A percentile compares a stretch with the other conserved stretches of the same genome.
These are phyloP conservation scores for Falco columbarius DNA, from an alignment of 2,797 vertebrate genomes.

Conservation along the genomic window DNA sequence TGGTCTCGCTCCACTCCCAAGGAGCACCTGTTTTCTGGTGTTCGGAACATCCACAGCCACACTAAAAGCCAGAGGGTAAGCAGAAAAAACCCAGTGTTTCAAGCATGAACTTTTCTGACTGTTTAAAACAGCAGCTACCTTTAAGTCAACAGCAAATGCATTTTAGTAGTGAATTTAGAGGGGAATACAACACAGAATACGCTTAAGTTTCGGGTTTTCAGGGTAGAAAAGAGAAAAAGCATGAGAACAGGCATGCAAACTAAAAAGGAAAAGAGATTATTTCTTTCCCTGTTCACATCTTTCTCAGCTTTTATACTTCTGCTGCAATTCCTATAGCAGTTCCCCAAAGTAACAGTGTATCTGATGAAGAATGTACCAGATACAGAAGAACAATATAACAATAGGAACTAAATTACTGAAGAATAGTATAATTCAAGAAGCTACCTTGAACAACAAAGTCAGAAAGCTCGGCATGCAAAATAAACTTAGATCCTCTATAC, in stretches of 20 bases:
- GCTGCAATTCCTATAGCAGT: not conserved
- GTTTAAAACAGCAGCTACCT: not conserved
- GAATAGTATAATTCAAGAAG: not conserved
- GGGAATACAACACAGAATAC: not conserved
- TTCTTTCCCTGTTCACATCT: not conserved
- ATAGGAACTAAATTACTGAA: not conserved
- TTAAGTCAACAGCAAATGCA: not conserved
- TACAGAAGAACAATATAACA: not conserved
- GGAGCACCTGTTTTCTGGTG: fast-evolving
- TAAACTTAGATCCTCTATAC: not conserved
- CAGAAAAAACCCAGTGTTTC: not conserved
- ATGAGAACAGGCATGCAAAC: not conserved
- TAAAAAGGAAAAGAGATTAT: not conserved
- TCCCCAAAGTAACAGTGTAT: not conserved
- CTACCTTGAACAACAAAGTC: not conserved
- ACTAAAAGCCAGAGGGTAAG: not conserved
- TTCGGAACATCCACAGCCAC: not conserved
- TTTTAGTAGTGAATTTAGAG: not conserved
- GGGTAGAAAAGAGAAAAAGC: not conserved
- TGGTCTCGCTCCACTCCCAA: not conserved
- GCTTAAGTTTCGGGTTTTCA: not conserved
- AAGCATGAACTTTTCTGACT: not conserved
- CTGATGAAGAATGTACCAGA: not conserved
- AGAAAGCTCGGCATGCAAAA: not conserved
- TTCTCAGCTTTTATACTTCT: not conserved